Base-by-base conservation (phyloP, 2,113 vertebrate species). In the Caloenas nicobarica region DNA sequence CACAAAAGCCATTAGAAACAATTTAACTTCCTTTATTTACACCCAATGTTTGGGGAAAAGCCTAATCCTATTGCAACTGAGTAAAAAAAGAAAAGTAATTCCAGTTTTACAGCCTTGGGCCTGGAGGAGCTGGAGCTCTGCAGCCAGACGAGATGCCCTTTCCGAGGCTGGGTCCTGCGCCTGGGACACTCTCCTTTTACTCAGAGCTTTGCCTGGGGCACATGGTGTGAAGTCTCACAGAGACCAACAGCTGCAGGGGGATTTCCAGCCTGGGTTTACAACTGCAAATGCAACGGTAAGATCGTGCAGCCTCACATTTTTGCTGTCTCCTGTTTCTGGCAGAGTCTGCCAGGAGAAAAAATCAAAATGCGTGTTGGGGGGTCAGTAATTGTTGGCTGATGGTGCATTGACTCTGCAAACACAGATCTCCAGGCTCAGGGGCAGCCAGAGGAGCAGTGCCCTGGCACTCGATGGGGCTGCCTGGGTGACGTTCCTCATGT, bases 1-100 rank as follows among this genome's bases (percentile, higher is more conserved):
- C 76, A 65, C 36, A 56, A 92, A 88, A 95, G 18, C 34, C 54
- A 61, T 44, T 46, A 77, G 76, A 38, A 81, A 88, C 26, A 42
- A 56, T 77, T 36, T 48, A 15, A 69, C 90, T 88, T 42, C 62
- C 58, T 90, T 65, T 86, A 76, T 90, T 90, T 88, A 57, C 50
- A 10, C 60, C 31, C 14, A 40, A 53, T 26, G 26, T 87, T 84
- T 84, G 31, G 31, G 72, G 28, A 48, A 81, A 84, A 81, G 18
- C 12, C 31, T 62, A 70, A 81, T 78, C 5, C 1, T 70, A 24
- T 50, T 70, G 78, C 73, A 84, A 16, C 16, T 11, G 16, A 18
- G 5, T 8, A 29, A 44, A 34, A 56, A 53, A 57, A 26, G 4
- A 7, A 24, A 50, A 42, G 8, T 17, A 0, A 51, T 58, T 71